These are phyloP conservation scores for Babyrousa celebensis DNA, from an alignment of 2,797 vertebrate species.

Conservation along the genomic window DNA sequence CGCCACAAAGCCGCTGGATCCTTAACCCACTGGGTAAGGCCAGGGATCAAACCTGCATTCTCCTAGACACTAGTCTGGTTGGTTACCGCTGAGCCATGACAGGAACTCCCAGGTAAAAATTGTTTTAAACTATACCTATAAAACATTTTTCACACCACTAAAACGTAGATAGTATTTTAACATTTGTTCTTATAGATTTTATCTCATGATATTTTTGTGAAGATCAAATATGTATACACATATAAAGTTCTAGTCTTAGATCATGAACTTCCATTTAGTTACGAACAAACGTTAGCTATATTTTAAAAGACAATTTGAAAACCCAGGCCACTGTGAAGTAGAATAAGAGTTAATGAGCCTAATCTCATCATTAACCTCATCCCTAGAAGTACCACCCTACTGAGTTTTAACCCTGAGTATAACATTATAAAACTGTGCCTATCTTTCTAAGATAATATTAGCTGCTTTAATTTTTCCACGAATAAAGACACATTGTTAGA, in stretches of 20 bases:
- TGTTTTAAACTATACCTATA: neutral
- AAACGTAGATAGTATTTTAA: slow-evolving; percentile 22
- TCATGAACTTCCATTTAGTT: neutral
- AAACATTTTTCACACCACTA: neutral
- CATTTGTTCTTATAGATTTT: neutral
- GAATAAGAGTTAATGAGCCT: neutral
- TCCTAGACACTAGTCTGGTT: too few species aligned
- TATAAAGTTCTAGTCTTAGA: neutral
- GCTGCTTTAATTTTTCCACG: slow-evolving; percentile 8
- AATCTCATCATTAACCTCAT: neutral
- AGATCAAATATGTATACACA: slow-evolving; percentile 8
- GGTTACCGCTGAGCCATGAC: too few species aligned
- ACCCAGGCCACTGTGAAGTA: neutral
- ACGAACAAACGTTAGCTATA: neutral
- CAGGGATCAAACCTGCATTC: too few species aligned
- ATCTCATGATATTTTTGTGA: neutral
- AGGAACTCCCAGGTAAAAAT: neutral
- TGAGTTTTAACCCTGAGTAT: neutral
- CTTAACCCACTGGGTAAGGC: too few species aligned
- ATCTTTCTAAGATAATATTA: neutral
- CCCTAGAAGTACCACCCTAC: neutral
- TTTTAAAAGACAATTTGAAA: neutral
- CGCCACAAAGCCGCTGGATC: too few species aligned
- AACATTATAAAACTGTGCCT: neutral
- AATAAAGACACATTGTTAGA: neutral